Conservation (phyloP, 35 echinoderm and acorn worm species). For the Heliocidaris tuberculata region DNA sequence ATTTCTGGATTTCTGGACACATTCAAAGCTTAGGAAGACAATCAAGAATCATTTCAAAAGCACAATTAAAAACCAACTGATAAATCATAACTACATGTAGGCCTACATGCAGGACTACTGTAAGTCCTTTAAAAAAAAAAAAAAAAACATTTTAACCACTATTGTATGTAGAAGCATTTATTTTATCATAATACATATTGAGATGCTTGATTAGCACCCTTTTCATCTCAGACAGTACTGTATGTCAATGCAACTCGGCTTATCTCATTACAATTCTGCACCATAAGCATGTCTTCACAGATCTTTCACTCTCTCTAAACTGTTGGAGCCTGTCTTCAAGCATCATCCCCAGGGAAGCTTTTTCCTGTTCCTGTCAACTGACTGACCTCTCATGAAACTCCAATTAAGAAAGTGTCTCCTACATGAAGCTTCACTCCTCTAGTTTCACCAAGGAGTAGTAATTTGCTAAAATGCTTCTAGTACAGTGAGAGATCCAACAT, state of each 20-base stretch:
- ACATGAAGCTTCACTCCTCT: background rate
- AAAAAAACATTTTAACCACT: no score
- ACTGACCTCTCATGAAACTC: conserved; percentile 6
- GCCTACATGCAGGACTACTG: no score
- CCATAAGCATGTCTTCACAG: background rate
- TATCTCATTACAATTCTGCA: background rate
- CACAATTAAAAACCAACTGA: no score
- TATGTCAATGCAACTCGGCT: background rate
- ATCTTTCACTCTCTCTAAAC: background rate
- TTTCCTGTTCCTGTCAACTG: background rate
- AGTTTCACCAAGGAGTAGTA: background rate
- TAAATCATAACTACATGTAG: no score
- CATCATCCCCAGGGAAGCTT: background rate
- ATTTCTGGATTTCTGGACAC: no score
- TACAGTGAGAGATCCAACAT: background rate
- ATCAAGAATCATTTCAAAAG: no score
- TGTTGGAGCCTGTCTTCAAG: no score
- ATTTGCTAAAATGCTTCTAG: background rate
- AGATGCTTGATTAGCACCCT: no score
- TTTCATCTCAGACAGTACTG: background rate
- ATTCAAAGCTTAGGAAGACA: no score
- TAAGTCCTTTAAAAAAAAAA: no score
- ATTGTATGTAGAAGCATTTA: no score
- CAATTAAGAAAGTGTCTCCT: background rate
- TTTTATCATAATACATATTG: no score